A percentile compares a stretch with the other conserved stretches of the same genome.
These are phyloP conservation scores for Dendrocincla fuliginosa DNA, from an alignment of 2,797 vertebrate genomes.

Conservation along the genomic window DNA sequence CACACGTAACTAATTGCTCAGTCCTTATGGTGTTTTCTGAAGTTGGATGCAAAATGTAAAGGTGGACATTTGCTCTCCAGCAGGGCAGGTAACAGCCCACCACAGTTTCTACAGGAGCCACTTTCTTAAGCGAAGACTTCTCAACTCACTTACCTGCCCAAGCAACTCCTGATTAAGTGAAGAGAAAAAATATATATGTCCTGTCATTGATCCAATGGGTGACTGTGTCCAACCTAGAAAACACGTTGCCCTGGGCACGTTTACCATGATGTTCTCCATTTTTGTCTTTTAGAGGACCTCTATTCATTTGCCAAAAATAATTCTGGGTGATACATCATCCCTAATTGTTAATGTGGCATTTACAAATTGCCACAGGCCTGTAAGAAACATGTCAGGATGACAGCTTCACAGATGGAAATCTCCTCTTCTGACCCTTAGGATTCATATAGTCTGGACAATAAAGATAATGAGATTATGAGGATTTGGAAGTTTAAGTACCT, in stretches of 20 bases:
- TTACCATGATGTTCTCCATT: neutral
- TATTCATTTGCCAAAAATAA: neutral
- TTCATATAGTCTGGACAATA: neutral
- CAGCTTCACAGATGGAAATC: neutral
- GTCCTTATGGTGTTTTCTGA: neutral
- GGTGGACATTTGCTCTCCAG: neutral
- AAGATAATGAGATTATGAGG: neutral
- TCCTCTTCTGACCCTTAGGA: neutral
- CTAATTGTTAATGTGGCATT: neutral
- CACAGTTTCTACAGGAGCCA: neutral
- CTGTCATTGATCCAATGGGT: neutral
- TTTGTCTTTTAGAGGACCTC: neutral
- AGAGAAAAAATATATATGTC: neutral
- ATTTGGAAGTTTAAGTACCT: conserved; percentile 16
- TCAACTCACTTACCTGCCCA: neutral
- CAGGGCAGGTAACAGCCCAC: neutral
- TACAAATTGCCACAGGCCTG: conserved; percentile 4
- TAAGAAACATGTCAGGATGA: neutral
- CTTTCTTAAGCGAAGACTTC: neutral
- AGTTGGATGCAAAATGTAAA: neutral
- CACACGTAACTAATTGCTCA: neutral
- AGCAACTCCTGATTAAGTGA: neutral
- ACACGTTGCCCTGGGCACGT: neutral
- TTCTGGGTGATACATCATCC: neutral
- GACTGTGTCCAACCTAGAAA: neutral